phyloP scores from a whole-genome alignment of 2,113 vertebrate genomes.

The Antechinus stuartii region DNA sequence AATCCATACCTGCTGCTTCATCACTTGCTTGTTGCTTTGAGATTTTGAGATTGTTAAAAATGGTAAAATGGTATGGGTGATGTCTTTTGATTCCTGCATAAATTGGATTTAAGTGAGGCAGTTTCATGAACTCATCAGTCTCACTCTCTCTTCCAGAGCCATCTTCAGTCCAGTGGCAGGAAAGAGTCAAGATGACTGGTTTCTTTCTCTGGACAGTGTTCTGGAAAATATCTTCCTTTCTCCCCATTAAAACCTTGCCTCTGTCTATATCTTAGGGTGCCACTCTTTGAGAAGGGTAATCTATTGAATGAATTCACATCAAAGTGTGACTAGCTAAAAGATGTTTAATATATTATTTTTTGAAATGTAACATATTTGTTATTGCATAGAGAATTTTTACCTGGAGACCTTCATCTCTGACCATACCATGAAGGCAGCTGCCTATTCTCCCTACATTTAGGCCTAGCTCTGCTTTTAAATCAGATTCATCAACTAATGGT shows the following conservation, averaged over 20 bases:
- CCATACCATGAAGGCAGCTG: slow-evolving; percentile 30
- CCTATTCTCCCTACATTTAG: slow-evolving; percentile 14
- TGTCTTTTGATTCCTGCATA: too few species aligned
- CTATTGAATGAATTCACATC: slow-evolving; percentile 6
- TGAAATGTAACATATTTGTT: background rate
- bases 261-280: background rate
- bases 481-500: background rate
- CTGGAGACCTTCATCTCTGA: background rate
- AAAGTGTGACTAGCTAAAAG: background rate
- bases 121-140: too few species aligned
- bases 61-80: too few species aligned
- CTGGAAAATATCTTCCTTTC: background rate
- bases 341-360: background rate
- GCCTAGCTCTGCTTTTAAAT: slow-evolving; percentile 13
- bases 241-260: slow-evolving; percentile 23
- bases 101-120: too few species aligned
- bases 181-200: too few species aligned
- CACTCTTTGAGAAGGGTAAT: background rate
- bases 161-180: too few species aligned
- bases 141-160: too few species aligned
- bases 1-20: too few species aligned
- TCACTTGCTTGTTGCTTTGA: too few species aligned
- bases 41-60: too few species aligned
- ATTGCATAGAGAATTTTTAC: background rate
- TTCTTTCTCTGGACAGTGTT: background rate